phyloP scores from a whole-genome alignment of 2,113 vertebrate species.

The Thamnophis sirtalis region DNA sequence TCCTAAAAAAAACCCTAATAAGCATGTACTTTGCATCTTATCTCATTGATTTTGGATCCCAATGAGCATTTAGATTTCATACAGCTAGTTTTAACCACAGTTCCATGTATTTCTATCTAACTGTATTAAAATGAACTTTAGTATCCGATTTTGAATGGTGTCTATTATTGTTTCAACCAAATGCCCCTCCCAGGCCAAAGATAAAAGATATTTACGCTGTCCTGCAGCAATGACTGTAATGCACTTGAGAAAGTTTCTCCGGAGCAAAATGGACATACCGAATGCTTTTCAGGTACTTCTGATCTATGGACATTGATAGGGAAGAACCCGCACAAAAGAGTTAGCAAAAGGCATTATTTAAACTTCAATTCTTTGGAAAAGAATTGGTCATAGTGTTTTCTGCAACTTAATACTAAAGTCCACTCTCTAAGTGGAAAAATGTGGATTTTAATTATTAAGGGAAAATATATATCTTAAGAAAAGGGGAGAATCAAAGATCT shows the following conservation, averaged over 20 bases:
- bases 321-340: background rate
- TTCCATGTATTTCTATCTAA: background rate
- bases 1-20: background rate
- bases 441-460: background rate
- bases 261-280: slow-evolving; percentile 99
- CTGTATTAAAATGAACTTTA: background rate
- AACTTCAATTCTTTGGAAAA: background rate
- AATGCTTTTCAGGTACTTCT: slow-evolving; percentile 86
- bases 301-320: background rate
- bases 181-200: slow-evolving; percentile 76
- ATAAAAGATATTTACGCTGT: slow-evolving; percentile 95
- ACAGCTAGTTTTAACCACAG: background rate
- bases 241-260: slow-evolving; percentile 96
- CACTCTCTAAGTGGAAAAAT: background rate
- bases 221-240: slow-evolving; percentile 98
- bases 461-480: background rate
- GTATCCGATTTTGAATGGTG: background rate
- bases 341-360: too few relatives aligned
- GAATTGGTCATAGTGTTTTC: background rate
- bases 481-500: background rate
- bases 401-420: background rate
- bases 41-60: background rate
- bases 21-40: background rate
- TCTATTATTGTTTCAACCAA: slow-evolving; percentile 17
- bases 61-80: background rate